Conservation (phyloP, 53 echinoderm and acorn worm genomes). For the Stichopus horrens region DNA sequence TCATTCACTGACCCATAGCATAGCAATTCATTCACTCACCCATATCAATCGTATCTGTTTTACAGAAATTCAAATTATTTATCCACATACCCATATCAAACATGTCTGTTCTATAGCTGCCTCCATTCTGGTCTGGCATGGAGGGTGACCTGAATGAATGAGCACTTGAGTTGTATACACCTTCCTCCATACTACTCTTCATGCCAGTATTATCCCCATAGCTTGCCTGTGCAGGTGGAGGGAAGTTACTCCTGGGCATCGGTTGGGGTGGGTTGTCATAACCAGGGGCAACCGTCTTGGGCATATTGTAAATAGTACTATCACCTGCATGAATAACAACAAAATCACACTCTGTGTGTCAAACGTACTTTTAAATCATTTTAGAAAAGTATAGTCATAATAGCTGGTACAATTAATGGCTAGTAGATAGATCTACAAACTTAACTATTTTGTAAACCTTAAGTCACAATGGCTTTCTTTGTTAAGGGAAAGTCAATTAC, state of each 20-base stretch:
- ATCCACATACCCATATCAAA: constrained; percentile 98
- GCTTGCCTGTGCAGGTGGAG: not conserved
- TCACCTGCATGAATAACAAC: constrained; percentile 43
- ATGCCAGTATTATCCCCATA: not conserved
- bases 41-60: not conserved
- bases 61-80: not conserved
- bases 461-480: no score
- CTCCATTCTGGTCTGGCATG: constrained; percentile 44
- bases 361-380: no score
- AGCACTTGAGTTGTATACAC: constrained; percentile 38
- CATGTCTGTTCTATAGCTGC: constrained; percentile 62
- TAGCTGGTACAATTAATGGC: no score
- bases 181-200: constrained; percentile 19
- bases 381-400: no score
- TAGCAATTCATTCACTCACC: not conserved
- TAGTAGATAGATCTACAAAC: no score
- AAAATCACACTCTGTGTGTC: no score
- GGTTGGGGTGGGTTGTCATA: constrained; percentile 72
- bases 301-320: constrained; percentile 69
- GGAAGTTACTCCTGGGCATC: constrained; percentile 45
- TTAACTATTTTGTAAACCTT: no score
- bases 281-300: constrained; percentile 60
- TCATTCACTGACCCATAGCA: no score
- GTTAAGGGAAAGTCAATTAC: no score
- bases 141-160: constrained; percentile 38